Conservation (phyloP, 2,888 invertebrate species). For the Cepaea hortensis region DNA sequence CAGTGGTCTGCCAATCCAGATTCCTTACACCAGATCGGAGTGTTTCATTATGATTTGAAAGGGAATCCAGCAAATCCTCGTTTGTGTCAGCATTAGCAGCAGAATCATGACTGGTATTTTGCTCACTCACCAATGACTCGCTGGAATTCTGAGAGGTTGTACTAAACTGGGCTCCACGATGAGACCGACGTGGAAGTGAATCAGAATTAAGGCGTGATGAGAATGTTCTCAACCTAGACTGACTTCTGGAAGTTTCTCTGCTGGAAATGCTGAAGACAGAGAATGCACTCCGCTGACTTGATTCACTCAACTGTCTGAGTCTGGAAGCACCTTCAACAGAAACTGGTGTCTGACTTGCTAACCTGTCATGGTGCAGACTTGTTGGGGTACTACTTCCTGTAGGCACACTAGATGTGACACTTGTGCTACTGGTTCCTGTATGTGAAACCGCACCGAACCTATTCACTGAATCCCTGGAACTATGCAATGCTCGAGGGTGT, state of each 20-base stretch:
- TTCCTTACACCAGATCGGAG: neutral
- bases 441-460: neutral
- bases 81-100: neutral
- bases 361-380: neutral
- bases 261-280: conserved; percentile 28
- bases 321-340: neutral
- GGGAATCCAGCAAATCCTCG: conserved; percentile 3
- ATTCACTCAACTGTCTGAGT: neutral
- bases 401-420: neutral
- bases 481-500: neutral
- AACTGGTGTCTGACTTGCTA: neutral
- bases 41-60: neutral
- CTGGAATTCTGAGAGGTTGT: neutral
- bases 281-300: conserved; percentile 32
- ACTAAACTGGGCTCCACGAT: neutral
- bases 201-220: conserved; percentile 7
- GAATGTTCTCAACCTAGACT: conserved; percentile 4
- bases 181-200: neutral
- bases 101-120: neutral
- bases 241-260: neutral
- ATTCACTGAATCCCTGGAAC: conserved; percentile 11
- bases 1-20: neutral
- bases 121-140: neutral
- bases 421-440: neutral
- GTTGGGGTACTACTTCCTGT: neutral